Evolutionary conservation across 2,888 invertebrate genomes (phyloP).

Genomic region (Opisthograptis luteolata): DNA sequence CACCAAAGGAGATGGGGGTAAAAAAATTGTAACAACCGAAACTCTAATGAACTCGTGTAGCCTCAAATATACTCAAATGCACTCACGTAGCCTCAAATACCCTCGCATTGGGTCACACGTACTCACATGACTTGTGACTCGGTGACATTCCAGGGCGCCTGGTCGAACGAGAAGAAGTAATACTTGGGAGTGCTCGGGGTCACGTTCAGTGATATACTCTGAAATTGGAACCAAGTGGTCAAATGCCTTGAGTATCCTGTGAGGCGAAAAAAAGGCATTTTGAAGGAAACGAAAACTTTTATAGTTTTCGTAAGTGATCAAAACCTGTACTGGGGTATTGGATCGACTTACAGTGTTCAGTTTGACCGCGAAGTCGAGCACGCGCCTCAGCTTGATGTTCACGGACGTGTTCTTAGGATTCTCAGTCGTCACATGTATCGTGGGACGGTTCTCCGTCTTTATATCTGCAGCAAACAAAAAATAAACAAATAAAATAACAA

Average conservation of each 20-base stretch:
- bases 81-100: too few relatives aligned
- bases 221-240: conserved; percentile 9
- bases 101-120: background rate
- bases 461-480: conserved; percentile 52
- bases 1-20: too few relatives aligned
- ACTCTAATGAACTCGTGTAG: too few relatives aligned
- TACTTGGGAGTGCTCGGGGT: conserved; percentile 78
- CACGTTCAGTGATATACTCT: conserved; percentile 63
- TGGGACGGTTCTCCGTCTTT: conserved; percentile 72
- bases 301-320: too few relatives aligned
- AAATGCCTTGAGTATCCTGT: too few relatives aligned
- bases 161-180: conserved; percentile 82
- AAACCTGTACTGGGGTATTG: too few relatives aligned
- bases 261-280: too few relatives aligned
- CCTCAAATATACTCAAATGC: too few relatives aligned
- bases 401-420: conserved; percentile 80
- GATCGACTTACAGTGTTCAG: conserved; percentile 61
- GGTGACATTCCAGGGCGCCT: conserved; percentile 85
- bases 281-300: too few relatives aligned
- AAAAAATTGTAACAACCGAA: too few relatives aligned
- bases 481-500: too few relatives aligned
- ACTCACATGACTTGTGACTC: conserved; percentile 40
- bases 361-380: conserved; percentile 84
- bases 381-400: conserved; percentile 78
- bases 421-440: conserved; percentile 87